Conservation (phyloP, 1,140 invertebrate genomes). For the Babylonia areolata region DNA sequence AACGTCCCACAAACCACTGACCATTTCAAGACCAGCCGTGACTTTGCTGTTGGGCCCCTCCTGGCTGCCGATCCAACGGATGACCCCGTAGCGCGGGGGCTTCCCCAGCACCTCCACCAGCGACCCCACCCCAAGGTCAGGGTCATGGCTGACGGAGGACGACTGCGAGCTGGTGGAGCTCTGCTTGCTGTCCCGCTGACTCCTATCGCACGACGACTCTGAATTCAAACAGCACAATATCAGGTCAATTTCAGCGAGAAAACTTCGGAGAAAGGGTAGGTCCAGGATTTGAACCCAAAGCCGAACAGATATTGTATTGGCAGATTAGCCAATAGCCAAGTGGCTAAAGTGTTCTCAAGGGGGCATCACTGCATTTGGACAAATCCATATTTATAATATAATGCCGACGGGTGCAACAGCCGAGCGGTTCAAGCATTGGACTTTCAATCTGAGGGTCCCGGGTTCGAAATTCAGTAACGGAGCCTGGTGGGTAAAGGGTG, state of each 20-base stretch:
- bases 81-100: conserved; percentile 81
- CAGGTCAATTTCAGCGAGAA: background rate
- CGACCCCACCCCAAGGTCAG: conserved; percentile 76
- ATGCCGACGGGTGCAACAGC: too few relatives aligned
- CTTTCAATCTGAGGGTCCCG: too few relatives aligned
- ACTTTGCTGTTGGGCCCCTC: conserved; percentile 76
- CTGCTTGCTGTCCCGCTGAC: conserved; percentile 23
- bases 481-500: too few relatives aligned
- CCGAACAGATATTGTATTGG: too few relatives aligned
- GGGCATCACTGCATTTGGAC: too few relatives aligned
- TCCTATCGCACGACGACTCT: conserved; percentile 29
- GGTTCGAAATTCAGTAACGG: too few relatives aligned
- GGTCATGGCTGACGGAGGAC: conserved; percentile 48
- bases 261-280: too few relatives aligned
- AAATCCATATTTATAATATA: too few relatives aligned
- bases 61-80: conserved; percentile 89
- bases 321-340: too few relatives aligned
- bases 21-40: conserved; percentile 84
- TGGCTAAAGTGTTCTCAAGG: too few relatives aligned
- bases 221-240: background rate
- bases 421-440: too few relatives aligned
- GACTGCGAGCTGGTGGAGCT: conserved; percentile 13
- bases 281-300: too few relatives aligned
- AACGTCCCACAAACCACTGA: conserved; percentile 64
- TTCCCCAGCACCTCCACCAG: conserved; percentile 77